Conservation (phyloP, 2,113 vertebrate genomes). For the Misgurnus anguillicaudatus region DNA sequence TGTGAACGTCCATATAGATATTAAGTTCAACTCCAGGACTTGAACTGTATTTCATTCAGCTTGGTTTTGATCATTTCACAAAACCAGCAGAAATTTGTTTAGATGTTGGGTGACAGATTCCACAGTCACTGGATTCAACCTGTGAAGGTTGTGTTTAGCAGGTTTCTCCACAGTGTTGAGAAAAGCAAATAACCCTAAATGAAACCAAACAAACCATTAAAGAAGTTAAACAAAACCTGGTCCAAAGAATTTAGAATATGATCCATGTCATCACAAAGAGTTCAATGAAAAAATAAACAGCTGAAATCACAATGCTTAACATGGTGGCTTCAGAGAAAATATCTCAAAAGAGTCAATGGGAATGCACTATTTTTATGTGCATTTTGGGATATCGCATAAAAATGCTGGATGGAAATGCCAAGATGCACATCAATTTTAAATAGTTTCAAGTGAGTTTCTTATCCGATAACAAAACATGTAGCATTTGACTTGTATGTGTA, state of each 20-base stretch:
- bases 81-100: conserved; percentile 12
- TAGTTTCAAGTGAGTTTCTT: too few relatives aligned
- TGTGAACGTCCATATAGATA: neutral
- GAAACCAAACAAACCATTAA: neutral
- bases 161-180: conserved; percentile 1
- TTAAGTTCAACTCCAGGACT: neutral
- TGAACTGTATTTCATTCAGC: neutral
- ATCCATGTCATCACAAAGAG: neutral
- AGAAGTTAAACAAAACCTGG: too few relatives aligned
- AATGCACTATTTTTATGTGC: too few relatives aligned
- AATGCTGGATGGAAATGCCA: too few relatives aligned
- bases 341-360: too few relatives aligned
- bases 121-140: neutral
- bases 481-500: too few relatives aligned
- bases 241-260: neutral
- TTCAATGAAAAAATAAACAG: neutral
- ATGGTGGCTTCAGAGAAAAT: neutral
- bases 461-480: too few relatives aligned
- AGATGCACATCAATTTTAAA: too few relatives aligned
- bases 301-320: neutral
- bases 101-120: conserved; percentile 29
- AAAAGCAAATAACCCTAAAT: conserved; percentile 12
- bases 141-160: neutral
- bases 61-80: neutral
- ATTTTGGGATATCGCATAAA: too few relatives aligned